phyloP scores from a whole-genome alignment of 2,797 vertebrate genomes.

The Acropternis orthonyx region DNA sequence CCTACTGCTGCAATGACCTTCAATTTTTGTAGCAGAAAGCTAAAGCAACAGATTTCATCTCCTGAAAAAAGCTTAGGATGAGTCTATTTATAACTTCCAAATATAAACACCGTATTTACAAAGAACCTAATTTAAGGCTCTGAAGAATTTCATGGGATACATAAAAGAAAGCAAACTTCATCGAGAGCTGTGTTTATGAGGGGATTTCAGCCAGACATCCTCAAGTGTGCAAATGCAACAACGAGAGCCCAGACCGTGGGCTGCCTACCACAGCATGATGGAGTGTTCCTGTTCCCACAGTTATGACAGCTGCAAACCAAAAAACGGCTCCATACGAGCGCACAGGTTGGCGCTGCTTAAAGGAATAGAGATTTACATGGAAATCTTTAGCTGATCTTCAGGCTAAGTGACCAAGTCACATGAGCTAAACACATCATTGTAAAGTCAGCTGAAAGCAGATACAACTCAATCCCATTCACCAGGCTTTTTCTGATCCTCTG shows the following conservation, averaged over 20 bases:
- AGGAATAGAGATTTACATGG: slow-evolving; percentile 57
- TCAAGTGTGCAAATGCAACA: not conserved
- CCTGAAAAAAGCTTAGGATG: not conserved
- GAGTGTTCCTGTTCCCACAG: slow-evolving; percentile 48
- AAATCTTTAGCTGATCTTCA: slow-evolving; percentile 64
- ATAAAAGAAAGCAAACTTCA: slow-evolving; percentile 31
- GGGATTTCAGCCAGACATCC: slow-evolving; percentile 36
- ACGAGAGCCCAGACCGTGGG: slow-evolving; percentile 6
- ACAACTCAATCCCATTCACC: slow-evolving; percentile 68
- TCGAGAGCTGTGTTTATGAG: slow-evolving; percentile 13
- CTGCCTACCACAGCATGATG: not conserved
- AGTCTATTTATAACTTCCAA: slow-evolving; percentile 6
- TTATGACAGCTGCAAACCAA: slow-evolving; percentile 59
- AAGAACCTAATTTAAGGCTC: not conserved
- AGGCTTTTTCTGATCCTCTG: slow-evolving; percentile 64
- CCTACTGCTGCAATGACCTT: not conserved
- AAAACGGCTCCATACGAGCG: slow-evolving; percentile 10
- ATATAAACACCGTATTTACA: not conserved
- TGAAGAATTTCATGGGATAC: not conserved
- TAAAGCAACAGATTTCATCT: slow-evolving; percentile 51
- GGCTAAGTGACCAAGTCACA: slow-evolving; percentile 49
- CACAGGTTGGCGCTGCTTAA: slow-evolving; percentile 32
- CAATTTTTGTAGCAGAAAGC: slow-evolving; percentile 19
- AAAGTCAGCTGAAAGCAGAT: slow-evolving; percentile 68
- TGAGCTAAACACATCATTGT: slow-evolving; percentile 49